Conservation (phyloP, 2,888 invertebrate genomes). For the Tribolium freemani region DNA sequence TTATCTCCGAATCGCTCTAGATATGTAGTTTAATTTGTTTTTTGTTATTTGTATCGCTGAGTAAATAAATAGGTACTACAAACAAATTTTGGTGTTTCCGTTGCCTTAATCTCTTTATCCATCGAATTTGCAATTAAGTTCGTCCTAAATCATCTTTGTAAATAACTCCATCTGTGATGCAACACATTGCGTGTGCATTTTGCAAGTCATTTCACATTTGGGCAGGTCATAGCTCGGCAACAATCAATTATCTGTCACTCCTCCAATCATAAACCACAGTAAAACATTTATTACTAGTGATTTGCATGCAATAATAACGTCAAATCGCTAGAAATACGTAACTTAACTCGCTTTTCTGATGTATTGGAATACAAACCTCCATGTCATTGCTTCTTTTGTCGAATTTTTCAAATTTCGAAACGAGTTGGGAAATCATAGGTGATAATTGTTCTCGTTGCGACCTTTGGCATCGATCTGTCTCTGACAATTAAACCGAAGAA, state of each 20-base stretch:
- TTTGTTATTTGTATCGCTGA: too few species aligned
- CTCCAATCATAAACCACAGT: not conserved
- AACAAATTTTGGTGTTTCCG: too few species aligned
- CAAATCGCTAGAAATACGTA: not conserved
- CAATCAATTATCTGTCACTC: not conserved
- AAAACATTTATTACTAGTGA: not conserved
- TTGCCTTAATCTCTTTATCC: too few species aligned
- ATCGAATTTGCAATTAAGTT: not conserved
- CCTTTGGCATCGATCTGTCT: not conserved
- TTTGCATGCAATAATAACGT: not conserved
- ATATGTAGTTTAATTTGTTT: too few species aligned
- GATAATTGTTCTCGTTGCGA: too few species aligned
- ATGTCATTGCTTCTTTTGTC: not conserved
- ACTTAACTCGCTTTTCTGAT: too few species aligned
- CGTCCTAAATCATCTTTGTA: not conserved
- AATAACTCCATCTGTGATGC: not conserved
- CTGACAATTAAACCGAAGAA: conserved; percentile 10
- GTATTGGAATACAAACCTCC: too few species aligned
- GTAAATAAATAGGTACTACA: too few species aligned
- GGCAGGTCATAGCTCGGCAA: not conserved
- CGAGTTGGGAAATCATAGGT: not conserved
- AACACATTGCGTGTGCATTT: not conserved
- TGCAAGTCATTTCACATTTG: not conserved
- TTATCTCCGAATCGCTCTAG: too few species aligned
- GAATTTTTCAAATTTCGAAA: not conserved